phyloP scores from a whole-genome alignment of 2,797 vertebrate species.

The Sciurus carolinensis region DNA sequence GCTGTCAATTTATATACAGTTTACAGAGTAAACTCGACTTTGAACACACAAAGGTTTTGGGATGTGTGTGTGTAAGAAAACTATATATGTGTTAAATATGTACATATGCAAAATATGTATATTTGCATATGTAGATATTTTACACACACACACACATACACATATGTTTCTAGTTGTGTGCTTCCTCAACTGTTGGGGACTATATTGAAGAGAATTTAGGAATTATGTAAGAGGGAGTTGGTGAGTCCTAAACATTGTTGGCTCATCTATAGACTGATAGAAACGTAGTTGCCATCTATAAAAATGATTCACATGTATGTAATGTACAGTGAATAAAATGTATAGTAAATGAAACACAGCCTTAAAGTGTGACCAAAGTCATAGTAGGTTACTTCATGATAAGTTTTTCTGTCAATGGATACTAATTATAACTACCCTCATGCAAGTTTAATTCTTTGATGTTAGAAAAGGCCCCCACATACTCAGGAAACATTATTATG shows the following conservation, averaged over 20 bases:
- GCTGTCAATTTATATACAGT: background rate
- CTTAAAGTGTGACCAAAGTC: background rate
- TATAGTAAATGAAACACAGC: background rate
- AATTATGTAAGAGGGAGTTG: background rate
- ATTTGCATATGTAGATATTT: too few relatives aligned
- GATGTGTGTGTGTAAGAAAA: too few relatives aligned
- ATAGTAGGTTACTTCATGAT: background rate
- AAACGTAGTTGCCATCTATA: background rate
- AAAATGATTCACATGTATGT: background rate
- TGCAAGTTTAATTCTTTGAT: background rate
- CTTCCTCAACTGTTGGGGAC: background rate
- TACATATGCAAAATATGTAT: too few relatives aligned
- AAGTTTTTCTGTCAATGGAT: background rate
- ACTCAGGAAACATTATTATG: background rate
- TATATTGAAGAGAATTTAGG: background rate
- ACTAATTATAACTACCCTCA: background rate
- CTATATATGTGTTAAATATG: too few relatives aligned
- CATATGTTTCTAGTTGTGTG: background rate
- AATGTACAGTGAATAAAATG: too few relatives aligned
- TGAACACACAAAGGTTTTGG: background rate
- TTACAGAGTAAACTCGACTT: background rate
- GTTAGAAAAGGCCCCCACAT: background rate
- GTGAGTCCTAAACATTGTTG: background rate
- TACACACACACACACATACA: background rate
- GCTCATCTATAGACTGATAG: background rate